These are phyloP conservation scores for Rhynchonycteris naso DNA, from an alignment of 2,797 vertebrate species.

Conservation along the genomic window DNA sequence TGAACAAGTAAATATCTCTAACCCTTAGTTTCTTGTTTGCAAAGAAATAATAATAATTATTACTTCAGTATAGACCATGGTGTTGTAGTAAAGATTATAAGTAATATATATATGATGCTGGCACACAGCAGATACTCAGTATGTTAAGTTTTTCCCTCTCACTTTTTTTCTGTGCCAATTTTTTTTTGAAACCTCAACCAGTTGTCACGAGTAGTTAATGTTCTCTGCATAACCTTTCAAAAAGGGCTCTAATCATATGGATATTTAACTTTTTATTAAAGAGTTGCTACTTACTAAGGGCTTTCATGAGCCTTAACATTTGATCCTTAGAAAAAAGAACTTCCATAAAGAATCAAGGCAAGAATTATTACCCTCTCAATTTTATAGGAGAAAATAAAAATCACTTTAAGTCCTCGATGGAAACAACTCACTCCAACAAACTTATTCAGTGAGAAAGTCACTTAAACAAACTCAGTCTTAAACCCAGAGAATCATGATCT, in stretches of 20 bases:
- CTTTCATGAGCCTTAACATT: background rate
- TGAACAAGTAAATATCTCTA: background rate
- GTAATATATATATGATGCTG: background rate
- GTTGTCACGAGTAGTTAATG: background rate
- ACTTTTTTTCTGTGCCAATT: background rate
- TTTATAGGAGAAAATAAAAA: constrained; percentile 14
- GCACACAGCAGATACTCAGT: background rate
- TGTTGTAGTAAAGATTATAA: background rate
- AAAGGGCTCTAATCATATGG: background rate
- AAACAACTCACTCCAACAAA: background rate
- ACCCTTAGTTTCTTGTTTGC: background rate
- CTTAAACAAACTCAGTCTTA: background rate
- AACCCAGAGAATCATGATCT: background rate
- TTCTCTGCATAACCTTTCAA: background rate
- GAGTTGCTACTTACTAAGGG: background rate
- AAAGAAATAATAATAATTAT: constrained; percentile 3
- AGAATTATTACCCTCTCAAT: constrained; percentile 21
- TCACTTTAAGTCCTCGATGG: background rate
- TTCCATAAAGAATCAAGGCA: background rate
- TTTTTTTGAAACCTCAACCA: background rate
- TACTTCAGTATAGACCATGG: background rate
- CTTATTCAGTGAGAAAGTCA: background rate
- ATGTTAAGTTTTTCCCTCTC: background rate
- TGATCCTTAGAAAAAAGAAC: constrained; percentile 28
- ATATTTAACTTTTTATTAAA: background rate